Evolutionary conservation across 2,888 invertebrate genomes (phyloP).

Genomic region (Cremastinae sp.): DNA sequence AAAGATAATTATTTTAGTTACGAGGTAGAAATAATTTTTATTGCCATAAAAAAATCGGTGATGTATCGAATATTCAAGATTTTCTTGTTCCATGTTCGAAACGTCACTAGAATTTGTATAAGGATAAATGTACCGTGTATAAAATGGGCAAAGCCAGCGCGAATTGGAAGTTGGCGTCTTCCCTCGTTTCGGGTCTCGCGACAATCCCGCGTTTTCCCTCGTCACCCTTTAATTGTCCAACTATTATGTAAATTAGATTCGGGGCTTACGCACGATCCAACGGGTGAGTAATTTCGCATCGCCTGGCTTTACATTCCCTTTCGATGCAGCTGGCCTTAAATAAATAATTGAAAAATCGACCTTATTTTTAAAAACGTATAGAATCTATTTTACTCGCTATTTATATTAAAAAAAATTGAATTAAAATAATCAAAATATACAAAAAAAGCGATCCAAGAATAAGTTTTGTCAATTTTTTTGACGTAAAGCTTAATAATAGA

Average conservation of each 20-base stretch:
- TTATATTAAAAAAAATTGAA: too few species aligned
- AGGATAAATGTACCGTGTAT: constrained; percentile 53
- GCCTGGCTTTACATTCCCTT: neutral
- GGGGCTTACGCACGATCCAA: constrained; percentile 2
- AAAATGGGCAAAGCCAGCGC: constrained; percentile 43
- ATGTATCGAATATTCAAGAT: constrained; percentile 17
- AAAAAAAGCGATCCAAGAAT: too few species aligned
- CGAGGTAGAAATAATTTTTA: too few species aligned
- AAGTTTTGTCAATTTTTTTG: too few species aligned
- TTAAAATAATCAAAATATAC: too few species aligned
- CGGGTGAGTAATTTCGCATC: constrained; percentile 19
- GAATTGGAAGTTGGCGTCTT: constrained; percentile 6
- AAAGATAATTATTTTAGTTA: too few species aligned
- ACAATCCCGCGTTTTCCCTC: constrained; percentile 12
- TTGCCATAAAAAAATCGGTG: too few species aligned
- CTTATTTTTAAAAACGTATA: neutral
- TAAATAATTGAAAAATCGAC: constrained; percentile 2
- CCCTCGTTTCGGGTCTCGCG: constrained; percentile 3
- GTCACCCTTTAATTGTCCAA: constrained; percentile 50
- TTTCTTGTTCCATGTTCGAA: constrained; percentile 1
- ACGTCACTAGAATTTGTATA: constrained; percentile 20
- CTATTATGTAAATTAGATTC: constrained; percentile 51
- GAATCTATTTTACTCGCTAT: neutral
- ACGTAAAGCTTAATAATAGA: too few species aligned
- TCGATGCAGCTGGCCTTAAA: neutral